Evolutionary conservation across 2,888 invertebrate species (phyloP), one percentile per base, ranked within the genome.

Genomic region (Nemotelus pantherinus): DNA sequence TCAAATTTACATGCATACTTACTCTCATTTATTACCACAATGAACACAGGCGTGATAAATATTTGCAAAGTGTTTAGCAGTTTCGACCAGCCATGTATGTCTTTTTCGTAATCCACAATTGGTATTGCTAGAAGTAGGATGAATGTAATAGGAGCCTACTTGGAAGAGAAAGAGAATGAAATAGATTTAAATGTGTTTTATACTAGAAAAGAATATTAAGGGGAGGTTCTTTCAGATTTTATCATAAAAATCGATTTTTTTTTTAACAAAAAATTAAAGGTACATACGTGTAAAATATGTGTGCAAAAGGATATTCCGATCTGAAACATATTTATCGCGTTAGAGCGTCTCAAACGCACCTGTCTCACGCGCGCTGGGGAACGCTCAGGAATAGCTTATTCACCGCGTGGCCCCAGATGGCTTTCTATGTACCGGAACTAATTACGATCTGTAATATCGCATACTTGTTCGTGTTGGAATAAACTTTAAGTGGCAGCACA

Each of bases 31-130:
- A 68, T n/a, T 2, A 63, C 48, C 3, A 76, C 2, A 43, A 76
- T 44, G 53, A 43, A 39, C 55, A 77, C 58, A 41, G 90, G 90
- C 39, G 89, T 87, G 9, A 88, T 82, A 50, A 89, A 83, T 70
- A 89, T 85, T 81, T 91, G 91, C 3, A 90, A 79, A 57, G 88
- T 86, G 80, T 90, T 89, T 25, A 92, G 84, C 63, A 89, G 84
- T 82, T 90, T 88, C 78, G 89, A 90, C 92, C 92, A 92, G 72
- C 90, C 90, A 78, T 88, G 84, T 78, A 86, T 87, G 77, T 85
- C 85, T 2, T 87, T 85, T 7, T 86, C 85, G 78, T 87, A 85
- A 80, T 90, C 89, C 25, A 91, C 90, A 6, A 90, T 86, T 0
- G 92, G 91, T 48, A 90, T 86, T 2, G 91, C 87, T 5, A 91